Conservation (phyloP, 2,113 vertebrate genomes). For the Steatornis caripensis region DNA sequence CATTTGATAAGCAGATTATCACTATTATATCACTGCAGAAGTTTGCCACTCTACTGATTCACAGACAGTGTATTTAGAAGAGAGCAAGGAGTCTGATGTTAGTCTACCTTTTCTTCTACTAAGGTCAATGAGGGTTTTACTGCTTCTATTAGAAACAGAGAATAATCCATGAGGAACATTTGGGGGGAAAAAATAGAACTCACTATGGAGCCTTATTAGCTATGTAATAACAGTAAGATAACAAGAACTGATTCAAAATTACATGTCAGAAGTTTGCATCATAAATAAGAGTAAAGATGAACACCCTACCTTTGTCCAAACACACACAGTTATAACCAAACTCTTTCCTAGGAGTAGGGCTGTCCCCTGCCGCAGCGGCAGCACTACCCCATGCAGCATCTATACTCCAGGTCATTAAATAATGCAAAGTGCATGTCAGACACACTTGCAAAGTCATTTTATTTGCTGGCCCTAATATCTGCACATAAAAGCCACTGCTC, state of each 20-base stretch:
- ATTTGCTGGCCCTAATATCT: not conserved
- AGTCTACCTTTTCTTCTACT: not conserved
- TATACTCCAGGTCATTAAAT: rapidly evolving
- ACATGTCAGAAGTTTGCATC: not conserved
- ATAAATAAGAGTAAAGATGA: not conserved
- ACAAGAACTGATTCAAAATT: not conserved
- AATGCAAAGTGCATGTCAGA: not conserved
- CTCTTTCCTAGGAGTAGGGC: not conserved
- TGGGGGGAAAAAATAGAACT: too few relatives aligned
- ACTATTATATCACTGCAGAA: not conserved
- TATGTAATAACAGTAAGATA: not conserved
- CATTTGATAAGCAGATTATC: not conserved
- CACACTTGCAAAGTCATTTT: not conserved
- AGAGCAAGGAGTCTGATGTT: not conserved
- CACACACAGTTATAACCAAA: rapidly evolving
- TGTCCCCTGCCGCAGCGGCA: not conserved
- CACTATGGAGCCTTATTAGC: too few relatives aligned
- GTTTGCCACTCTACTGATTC: not conserved
- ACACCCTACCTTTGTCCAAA: not conserved
- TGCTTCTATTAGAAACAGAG: not conserved
- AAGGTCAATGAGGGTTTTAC: not conserved
- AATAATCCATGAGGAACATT: not conserved
- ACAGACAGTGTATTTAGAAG: not conserved
- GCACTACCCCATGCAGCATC: not conserved
- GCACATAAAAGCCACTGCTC: not conserved